Evolutionary conservation across 2,797 vertebrate species (phyloP), one percentile per base, ranked within the genome.

Genomic region (Serranus cabrilla): DNA sequence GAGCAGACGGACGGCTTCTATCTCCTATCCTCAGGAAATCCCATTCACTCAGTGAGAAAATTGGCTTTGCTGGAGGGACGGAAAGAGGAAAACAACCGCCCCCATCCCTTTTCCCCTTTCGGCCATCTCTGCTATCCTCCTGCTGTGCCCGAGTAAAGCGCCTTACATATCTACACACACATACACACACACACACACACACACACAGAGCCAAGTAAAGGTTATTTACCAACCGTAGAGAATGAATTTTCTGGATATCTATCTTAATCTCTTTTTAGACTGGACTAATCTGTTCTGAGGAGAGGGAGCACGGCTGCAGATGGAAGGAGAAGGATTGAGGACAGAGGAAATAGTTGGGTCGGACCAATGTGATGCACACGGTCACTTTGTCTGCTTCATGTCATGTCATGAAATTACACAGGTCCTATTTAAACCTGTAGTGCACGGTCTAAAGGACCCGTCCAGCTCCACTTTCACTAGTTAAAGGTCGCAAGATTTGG

Each of bases 181-280:
- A 50, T 43, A 49, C 73, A 56, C 65, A 39, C 63, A 71, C 27
- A 57, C 65, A 49, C 74, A 63, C 66, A 56, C 58, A 61, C 60
- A 55, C 54, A 59, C 60, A 64, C 47, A 42, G 16, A 7, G 63
- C 71, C 31, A 49, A 88, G 71, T 62, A 84, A 82, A 90, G 84
- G 79, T 90, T 88, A 87, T 89, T 88, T 84, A 77, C 86, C 59
- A 63, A 71, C 78, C 56, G 31, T 68, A 58, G 86, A 89, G 83
- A 88, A 89, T 76, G 79, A 84, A 81, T 89, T 87, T 88, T 75
- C 78, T 65, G 82, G 84, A 87, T 89, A 88, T 90, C 87, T 77
- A 79, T 90, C 89, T 86, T 93, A 87, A 90, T 92, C 90, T 83
- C 67, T 74, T 90, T 87, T 87, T 47, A 76, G 78, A 82, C 57